phyloP scores from a whole-genome alignment of 2,888 invertebrate species.

The Drosophila pseudotalamancana region DNA sequence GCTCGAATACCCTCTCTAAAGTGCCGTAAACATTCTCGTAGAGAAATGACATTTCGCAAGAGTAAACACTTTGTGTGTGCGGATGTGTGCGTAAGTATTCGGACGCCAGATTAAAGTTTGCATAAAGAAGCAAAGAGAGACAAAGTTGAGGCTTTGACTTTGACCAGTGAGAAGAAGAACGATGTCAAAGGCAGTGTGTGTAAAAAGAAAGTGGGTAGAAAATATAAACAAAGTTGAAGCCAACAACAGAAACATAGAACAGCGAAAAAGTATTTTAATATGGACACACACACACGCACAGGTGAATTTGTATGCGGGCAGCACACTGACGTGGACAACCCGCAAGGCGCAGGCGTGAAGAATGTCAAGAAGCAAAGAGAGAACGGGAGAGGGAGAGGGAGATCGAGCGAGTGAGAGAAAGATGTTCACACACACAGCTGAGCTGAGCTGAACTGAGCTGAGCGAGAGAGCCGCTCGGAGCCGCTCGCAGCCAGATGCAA shows the following conservation, averaged over 20 bases:
- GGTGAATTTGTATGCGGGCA: conserved; percentile 41
- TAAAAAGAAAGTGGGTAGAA: conserved; percentile 78
- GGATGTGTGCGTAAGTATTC: background rate
- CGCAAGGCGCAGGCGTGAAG: conserved; percentile 67
- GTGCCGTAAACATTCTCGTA: conserved; percentile 9
- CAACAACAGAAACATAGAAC: conserved; percentile 46
- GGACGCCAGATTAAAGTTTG: conserved; percentile 13
- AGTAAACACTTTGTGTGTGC: conserved; percentile 1
- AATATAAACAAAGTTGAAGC: conserved; percentile 55
- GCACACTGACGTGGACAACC: conserved; percentile 63
- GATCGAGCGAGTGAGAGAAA: background rate
- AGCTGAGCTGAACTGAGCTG: conserved; percentile 10
- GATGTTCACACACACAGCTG: conserved; percentile 24
- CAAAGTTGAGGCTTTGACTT: conserved; percentile 21
- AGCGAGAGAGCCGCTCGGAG: background rate
- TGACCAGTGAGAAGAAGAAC: conserved; percentile 13
- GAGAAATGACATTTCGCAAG: conserved; percentile 18
- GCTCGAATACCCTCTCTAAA: background rate
- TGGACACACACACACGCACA: conserved; percentile 5
- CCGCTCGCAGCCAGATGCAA: conserved; percentile 17
- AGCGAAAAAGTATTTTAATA: conserved; percentile 26
- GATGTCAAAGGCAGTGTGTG: conserved; percentile 18
- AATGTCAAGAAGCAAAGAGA: conserved; percentile 41
- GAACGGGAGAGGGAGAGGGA: conserved; percentile 1
- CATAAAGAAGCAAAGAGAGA: conserved; percentile 35